Evolutionary conservation across 2,888 invertebrate species (phyloP), one percentile per base, ranked within the genome.

Genomic region (Pristionchus maxplancki): DNA sequence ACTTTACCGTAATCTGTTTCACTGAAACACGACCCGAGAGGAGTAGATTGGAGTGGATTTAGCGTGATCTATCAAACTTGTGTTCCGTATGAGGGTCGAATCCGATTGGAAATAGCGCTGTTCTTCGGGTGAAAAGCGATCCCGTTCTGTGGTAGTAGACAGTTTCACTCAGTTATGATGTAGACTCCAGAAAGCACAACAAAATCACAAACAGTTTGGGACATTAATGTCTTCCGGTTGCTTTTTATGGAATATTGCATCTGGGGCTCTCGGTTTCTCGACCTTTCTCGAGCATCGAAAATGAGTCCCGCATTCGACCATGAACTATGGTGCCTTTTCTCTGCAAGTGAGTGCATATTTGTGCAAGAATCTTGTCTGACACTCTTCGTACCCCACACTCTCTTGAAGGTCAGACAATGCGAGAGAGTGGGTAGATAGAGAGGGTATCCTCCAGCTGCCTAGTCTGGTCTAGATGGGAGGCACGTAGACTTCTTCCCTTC

Each of bases 1-100:
- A 13, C 64, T 15, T 20, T 64, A 31, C 31, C 34, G 31, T 31
- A 31, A 11, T 64, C 31, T 34, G 64, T 64, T 64, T 64, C 64
- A 1, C 13, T 64, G 20, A 20, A 58, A 58, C 6, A 58, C 58
- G 58, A n/a, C 28, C 4, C 20, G 53, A 58, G 53, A 20, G 20
- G 64, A 31, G 1, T 28, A 64, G 64, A 64, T 64, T 31, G 64
- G 34, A 64, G 15, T 64, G 34, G 31, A 64, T 64, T 64, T 34
- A 64, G 64, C 64, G 64, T 34, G 64, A 64, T 64, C 64, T 64
- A 64, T 31, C 31, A 64, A 31, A 64, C 64, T 64, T 64, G 13
- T 64, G 31, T 64, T 64, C 64, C 13, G 58, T 24, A 28, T 64
- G 64, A n/a, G 64, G 31, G 64, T 31, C 24, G 58, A 64, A 64